These are phyloP conservation scores for Hyaena hyaena DNA, from an alignment of 2,113 vertebrate genomes.

Conservation along the genomic window DNA sequence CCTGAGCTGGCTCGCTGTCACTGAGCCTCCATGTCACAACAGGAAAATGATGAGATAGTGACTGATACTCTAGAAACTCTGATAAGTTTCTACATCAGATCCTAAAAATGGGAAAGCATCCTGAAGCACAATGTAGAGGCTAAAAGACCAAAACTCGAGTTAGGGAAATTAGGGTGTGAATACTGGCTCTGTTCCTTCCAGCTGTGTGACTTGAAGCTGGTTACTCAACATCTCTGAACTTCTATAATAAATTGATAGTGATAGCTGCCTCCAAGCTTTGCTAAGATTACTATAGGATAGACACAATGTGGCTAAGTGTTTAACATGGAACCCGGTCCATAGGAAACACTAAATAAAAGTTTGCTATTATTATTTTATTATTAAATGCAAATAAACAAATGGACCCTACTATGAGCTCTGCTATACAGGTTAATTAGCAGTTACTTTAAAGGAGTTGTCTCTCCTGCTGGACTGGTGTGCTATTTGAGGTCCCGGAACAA, in stretches of 20 bases:
- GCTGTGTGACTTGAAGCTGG: neutral
- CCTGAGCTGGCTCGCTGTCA: neutral
- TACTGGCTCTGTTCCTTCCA: neutral
- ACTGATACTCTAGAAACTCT: neutral
- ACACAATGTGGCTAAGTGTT: neutral
- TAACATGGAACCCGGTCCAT: neutral
- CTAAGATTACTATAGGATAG: neutral
- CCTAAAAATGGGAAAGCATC: neutral
- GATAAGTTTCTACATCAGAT: neutral
- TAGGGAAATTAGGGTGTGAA: constrained; percentile 4
- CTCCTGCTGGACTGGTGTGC: neutral
- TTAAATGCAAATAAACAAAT: neutral
- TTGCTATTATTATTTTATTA: neutral
- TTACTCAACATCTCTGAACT: neutral
- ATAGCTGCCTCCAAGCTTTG: neutral
- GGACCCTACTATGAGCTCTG: neutral
- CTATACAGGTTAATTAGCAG: neutral
- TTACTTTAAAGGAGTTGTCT: neutral
- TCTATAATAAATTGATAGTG: neutral
- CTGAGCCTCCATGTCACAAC: neutral
- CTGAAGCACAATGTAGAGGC: neutral
- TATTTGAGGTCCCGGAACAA: neutral
- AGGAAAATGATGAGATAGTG: neutral
- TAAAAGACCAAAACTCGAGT: neutral
- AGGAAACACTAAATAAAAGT: neutral